Base-by-base conservation (phyloP, 2,113 vertebrate species). In the Charina bottae region DNA sequence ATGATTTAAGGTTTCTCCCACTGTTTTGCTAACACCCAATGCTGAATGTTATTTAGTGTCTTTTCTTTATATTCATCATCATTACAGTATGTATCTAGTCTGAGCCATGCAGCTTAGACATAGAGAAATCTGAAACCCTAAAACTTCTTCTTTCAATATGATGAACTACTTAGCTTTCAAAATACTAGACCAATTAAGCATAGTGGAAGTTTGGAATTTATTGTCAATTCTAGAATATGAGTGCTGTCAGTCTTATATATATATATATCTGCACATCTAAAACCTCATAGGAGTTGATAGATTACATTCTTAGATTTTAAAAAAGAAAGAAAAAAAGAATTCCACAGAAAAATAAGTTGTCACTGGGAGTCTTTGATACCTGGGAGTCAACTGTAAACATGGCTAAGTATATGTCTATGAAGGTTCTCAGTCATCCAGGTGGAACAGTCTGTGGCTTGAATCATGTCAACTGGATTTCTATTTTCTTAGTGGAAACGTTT, bases 1-100 rank as follows among this genome's bases (percentile, higher is more conserved):
- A 92, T 92, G 93, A 94, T 93, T 94, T 90, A 94, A 55, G 24
- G 10, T 86, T 94, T 92, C 78, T 46, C 88, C 23, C 56, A 10
- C 19, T 88, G 3, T 89, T 92, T 89, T 88, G 86, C 90, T 87
- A 94, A 59, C 56, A 93, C 0, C 0, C 33, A 89, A 64, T 7
- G 87, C 87, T 13, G 54, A 87, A 59, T 3, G 2, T 54, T 15
- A 42, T 87, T 94, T 0, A 12, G 53, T 0, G 0, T 83, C 88
- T 89, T 24, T 89, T 94, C 93, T 89, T 90, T 92, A 83, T 54
- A 87, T 90, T 92, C 87, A 91, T 90, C 90, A 92, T 26, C 88
- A 6, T 21, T 46, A 53, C 54, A 89, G n/a, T 3, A 90, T 92
- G 93, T 83, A 60, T 21, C 54, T 46, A 24, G 33, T 37, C 33